These are phyloP conservation scores for Drosophila repletoides DNA, from an alignment of 1,140 invertebrate genomes.

Conservation along the genomic window DNA sequence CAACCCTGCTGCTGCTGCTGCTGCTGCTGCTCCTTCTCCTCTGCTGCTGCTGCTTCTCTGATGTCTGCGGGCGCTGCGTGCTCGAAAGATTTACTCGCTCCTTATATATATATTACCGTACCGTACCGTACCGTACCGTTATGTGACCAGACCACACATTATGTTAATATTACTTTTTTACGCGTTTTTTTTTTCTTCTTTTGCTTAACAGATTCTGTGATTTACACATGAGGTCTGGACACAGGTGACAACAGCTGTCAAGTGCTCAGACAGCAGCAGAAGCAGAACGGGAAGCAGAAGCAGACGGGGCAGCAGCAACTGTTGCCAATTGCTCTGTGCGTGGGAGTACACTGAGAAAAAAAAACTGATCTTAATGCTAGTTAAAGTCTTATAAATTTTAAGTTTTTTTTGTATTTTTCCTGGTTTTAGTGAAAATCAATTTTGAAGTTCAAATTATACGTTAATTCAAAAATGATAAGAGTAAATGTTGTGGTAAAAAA, in stretches of 20 bases:
- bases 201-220: slow-evolving; percentile 30
- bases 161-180: too few species aligned
- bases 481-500: too few species aligned
- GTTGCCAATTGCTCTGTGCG: slow-evolving; percentile 47
- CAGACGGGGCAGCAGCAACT: not conserved
- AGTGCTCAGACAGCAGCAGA: too few species aligned
- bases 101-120: slow-evolving; percentile 45
- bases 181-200: slow-evolving; percentile 13
- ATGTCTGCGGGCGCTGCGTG: slow-evolving; percentile 53
- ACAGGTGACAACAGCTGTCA: slow-evolving; percentile 74
- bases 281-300: too few species aligned
- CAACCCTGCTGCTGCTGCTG: slow-evolving; percentile 1
- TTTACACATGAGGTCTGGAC: slow-evolving; percentile 57
- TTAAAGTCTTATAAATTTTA: too few species aligned
- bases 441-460: too few species aligned
- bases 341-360: too few species aligned
- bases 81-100: slow-evolving; percentile 9
- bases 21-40: too few species aligned
- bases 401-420: slow-evolving; percentile 1
- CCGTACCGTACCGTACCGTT: too few species aligned
- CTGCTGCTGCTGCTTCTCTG: too few species aligned
- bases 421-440: not conserved
- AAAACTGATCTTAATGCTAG: too few species aligned
- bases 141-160: slow-evolving; percentile 77
- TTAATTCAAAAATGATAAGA: too few species aligned